Evolutionary conservation across 2,113 vertebrate species (phyloP).

Genomic region (Mirounga angustirostris): DNA sequence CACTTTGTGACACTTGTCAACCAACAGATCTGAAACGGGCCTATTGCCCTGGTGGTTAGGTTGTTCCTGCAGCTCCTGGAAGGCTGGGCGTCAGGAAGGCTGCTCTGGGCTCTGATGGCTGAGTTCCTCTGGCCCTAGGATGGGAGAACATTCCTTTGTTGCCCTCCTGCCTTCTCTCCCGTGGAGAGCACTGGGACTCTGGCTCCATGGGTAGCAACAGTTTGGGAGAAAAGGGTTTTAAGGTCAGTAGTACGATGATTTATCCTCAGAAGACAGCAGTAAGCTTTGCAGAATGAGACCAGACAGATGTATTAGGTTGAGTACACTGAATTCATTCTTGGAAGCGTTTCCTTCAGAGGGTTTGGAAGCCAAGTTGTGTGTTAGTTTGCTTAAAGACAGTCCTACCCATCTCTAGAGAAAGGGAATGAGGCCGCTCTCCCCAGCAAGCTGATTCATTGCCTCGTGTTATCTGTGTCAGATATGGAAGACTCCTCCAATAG

Average conservation of each 20-base stretch:
- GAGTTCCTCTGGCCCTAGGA: not conserved
- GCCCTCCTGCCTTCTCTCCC: not conserved
- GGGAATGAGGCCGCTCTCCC: not conserved
- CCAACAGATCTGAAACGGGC: not conserved
- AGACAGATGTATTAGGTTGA: not conserved
- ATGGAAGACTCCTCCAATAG: not conserved
- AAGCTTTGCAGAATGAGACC: not conserved
- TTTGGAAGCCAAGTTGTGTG: not conserved
- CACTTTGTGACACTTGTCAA: not conserved
- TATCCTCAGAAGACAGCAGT: not conserved
- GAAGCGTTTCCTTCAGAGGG: not conserved
- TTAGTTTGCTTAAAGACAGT: rapidly evolving
- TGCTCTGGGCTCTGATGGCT: not conserved
- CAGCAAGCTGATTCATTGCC: not conserved
- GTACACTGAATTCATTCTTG: not conserved
- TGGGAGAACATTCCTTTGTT: not conserved
- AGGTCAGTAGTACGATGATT: not conserved
- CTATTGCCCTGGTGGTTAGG: rapidly evolving
- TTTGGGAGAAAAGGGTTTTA: not conserved
- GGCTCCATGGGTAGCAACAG: not conserved
- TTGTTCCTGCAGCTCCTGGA: not conserved
- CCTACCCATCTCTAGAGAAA: rapidly evolving
- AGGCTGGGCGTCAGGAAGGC: not conserved
- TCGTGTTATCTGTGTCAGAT: rapidly evolving
- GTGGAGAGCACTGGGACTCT: not conserved